Base-by-base conservation (phyloP, 1,140 invertebrate species). In the Thaumatotibia leucotreta region DNA sequence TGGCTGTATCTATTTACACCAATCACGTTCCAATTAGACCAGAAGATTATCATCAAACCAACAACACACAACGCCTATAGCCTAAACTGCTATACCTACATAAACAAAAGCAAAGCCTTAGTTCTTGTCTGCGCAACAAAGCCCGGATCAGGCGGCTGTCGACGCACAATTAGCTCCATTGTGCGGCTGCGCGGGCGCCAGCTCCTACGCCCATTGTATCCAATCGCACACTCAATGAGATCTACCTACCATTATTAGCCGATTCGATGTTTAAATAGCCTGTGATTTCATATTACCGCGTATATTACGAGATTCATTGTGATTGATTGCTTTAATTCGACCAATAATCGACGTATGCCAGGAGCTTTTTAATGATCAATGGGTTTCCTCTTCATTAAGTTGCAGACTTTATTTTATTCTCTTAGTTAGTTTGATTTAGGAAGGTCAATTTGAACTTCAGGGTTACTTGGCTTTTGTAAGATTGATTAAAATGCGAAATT, bases 81-180 rank as follows among this genome's bases (percentile, higher is more conserved):
- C 14, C n/a, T 20, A 17, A 20, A 45, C 17, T 45, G 17, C 8
- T 45, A 45, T 20, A 45, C 39, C 17, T 20, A 11, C 8, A 17
- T 45, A 17, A 45, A n/a, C n/a, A 14, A 39, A 5, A 45, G 17
- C 14, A 45, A 45, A 45, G 17, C 5, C 39, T 65, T 31, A 68
- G 66, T 70, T 69, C 67, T 68, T 61, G 39, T 23, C 61, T 58
- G 62, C 31, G 63, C 64, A 71, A 71, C 71, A 79, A 70, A 74
- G 70, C 49, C 72, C 67, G 68, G 69, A 65, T 77, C 67, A 70
- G 61, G 69, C 58, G 52, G 68, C 74, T 85, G 86, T 89, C 84
- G 83, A 77, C 82, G 82, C 74, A 86, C 84, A 89, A 89, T 89
- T 86, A 89, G 83, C 76, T 61, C 80, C 70, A 87, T 87, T 88